phyloP scores from a whole-genome alignment of 37 sponge, comb jelly and placozoan genomes.

The Tethya wilhelma region DNA sequence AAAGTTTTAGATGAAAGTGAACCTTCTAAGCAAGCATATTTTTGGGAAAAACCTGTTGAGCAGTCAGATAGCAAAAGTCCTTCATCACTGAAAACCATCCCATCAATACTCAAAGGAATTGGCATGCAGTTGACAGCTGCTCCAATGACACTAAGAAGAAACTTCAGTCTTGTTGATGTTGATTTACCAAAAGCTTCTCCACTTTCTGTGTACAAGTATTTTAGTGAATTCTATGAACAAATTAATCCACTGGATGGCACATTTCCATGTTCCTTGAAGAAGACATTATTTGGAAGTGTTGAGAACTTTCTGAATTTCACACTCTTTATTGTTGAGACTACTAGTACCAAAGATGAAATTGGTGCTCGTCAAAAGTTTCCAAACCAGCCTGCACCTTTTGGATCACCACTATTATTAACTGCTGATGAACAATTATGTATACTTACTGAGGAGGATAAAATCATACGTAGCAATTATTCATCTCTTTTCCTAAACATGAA shows the following conservation, averaged over 20 bases:
- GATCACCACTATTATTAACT: not conserved
- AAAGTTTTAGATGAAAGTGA: not conserved
- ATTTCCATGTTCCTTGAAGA: not conserved
- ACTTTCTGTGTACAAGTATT: constrained; percentile 9
- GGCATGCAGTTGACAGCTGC: constrained; percentile 42
- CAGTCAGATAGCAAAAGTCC: not conserved
- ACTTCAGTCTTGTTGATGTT: not conserved
- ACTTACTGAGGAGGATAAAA: not conserved
- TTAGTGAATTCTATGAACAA: not conserved
- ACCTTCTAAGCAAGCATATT: constrained; percentile 23
- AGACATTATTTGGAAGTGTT: not conserved
- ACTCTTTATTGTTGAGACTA: not conserved
- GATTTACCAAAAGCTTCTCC: not conserved
- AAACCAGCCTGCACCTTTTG: not conserved
- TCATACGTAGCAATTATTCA: not conserved
- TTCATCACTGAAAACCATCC: no score
- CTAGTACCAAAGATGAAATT: not conserved
- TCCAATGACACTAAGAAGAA: not conserved
- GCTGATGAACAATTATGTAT: constrained; percentile 1
- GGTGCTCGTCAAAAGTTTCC: not conserved
- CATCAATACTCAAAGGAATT: constrained; percentile 5
- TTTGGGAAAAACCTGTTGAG: not conserved
- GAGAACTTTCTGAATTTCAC: not conserved
- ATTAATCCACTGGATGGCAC: not conserved
- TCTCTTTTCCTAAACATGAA: not conserved